Conservation (phyloP, 2,888 invertebrate species). For the Perizoma affinitatum region DNA sequence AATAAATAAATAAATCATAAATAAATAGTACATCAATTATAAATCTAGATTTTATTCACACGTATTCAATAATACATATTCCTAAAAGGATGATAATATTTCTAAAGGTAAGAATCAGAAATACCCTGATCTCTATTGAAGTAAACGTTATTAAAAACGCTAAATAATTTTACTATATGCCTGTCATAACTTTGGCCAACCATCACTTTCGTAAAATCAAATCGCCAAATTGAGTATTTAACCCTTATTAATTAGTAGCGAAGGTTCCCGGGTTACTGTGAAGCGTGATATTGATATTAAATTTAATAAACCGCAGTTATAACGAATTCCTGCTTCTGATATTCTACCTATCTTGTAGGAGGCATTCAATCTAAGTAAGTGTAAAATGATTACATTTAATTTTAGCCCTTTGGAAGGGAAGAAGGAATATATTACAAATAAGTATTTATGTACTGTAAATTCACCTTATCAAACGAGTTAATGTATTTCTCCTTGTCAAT, state of each 20-base stretch:
- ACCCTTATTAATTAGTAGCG: constrained; percentile 59
- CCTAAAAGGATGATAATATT: no score
- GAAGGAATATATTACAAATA: no score
- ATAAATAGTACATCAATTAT: no score
- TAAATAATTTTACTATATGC: neutral
- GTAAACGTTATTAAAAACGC: no score
- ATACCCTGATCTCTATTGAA: no score
- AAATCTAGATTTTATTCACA: no score
- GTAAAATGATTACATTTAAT: constrained; percentile 1
- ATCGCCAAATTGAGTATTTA: constrained; percentile 54
- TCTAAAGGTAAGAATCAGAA: no score
- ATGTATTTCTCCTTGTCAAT: constrained; percentile 4
- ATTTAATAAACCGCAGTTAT: constrained; percentile 62
- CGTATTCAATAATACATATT: no score
- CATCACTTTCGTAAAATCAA: constrained; percentile 42
- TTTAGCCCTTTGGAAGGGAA: no score
- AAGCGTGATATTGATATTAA: constrained; percentile 75
- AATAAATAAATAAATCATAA: no score
- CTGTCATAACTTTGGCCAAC: constrained; percentile 23
- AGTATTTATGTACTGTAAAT: neutral
- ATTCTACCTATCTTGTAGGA: constrained; percentile 20
- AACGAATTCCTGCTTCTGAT: constrained; percentile 34
- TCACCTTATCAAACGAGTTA: no score
- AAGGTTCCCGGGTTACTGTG: constrained; percentile 48
- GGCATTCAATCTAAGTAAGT: constrained; percentile 13